Evolutionary conservation across 2,113 vertebrate genomes (phyloP).

Genomic region (Heloderma charlesbogerti): DNA sequence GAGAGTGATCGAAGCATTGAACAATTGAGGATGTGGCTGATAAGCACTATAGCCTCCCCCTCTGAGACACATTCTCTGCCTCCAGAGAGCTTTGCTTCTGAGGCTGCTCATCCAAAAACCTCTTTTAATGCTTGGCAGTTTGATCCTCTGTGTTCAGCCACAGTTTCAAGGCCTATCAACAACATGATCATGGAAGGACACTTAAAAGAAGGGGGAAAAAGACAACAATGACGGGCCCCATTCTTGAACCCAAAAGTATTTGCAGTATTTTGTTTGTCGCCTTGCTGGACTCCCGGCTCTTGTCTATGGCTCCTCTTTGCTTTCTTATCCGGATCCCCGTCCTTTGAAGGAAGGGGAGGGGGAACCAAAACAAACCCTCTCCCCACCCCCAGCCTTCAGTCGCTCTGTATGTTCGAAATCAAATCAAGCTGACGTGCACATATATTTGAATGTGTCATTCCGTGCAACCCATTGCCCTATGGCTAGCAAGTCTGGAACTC

Average conservation of each 20-base stretch:
- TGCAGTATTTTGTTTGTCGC: too few species aligned
- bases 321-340: not conserved
- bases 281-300: too few species aligned
- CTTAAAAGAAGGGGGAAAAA: too few species aligned
- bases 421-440: conserved; percentile 13
- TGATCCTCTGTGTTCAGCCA: conserved; percentile 4
- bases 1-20: not conserved
- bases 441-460: conserved; percentile 13
- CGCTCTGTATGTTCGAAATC: not conserved
- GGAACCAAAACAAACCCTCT: not conserved
- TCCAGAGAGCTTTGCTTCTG: not conserved
- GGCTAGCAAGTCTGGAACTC: conserved; percentile 16
- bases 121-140: not conserved
- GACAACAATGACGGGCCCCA: too few species aligned
- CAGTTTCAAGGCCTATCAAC: not conserved
- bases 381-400: not conserved
- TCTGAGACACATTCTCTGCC: not conserved
- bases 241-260: too few species aligned
- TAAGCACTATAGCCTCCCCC: not conserved
- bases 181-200: too few species aligned
- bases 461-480: conserved; percentile 5
- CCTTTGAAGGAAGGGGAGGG: not conserved
- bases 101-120: too few species aligned
- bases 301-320: not conserved
- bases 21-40: not conserved